These are phyloP conservation scores for Ceratothoa steindachneri DNA, from an alignment of 2,888 invertebrate species.

Conservation along the genomic window DNA sequence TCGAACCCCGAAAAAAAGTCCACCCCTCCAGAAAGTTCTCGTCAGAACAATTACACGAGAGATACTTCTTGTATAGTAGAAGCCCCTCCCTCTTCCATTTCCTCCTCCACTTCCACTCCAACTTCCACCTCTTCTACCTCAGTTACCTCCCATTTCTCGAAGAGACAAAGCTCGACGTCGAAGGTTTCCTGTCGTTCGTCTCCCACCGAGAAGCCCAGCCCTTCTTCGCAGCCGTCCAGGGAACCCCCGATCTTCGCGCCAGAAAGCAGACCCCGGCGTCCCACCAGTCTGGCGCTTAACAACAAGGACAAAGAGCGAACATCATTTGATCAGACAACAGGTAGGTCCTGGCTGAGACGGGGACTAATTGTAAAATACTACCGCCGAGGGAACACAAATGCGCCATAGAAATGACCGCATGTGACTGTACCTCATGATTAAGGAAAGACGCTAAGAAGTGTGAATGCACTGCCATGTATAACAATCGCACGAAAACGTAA, in stretches of 20 bases:
- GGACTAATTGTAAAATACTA: not conserved
- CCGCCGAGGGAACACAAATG: not conserved
- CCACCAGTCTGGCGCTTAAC: slow-evolving; percentile 37
- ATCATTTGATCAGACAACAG: not conserved
- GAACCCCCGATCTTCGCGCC: slow-evolving; percentile 6
- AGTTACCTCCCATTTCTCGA: not conserved
- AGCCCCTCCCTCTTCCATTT: slow-evolving; percentile 3
- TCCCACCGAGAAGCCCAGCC: not conserved
- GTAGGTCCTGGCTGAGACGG: too few relatives aligned
- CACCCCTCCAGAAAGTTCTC: not conserved
- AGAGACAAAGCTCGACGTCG: slow-evolving; percentile 9
- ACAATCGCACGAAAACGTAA: too few relatives aligned
- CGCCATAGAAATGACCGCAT: not conserved
- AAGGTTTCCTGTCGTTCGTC: not conserved
- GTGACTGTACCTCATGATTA: not conserved
- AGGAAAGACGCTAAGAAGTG: too few relatives aligned
- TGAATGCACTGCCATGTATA: too few relatives aligned
- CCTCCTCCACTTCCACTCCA: slow-evolving; percentile 1
- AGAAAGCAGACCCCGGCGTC: slow-evolving; percentile 34
- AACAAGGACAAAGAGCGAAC: not conserved
- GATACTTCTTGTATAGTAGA: too few relatives aligned
- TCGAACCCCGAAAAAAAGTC: not conserved
- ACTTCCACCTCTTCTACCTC: slow-evolving; percentile 9
- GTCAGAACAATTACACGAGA: too few relatives aligned
- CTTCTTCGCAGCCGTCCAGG: not conserved